A percentile compares a stretch with the other conserved stretches of the same genome.
phyloP scores from a whole-genome alignment of 2,113 vertebrate genomes.

The Puma concolor region DNA sequence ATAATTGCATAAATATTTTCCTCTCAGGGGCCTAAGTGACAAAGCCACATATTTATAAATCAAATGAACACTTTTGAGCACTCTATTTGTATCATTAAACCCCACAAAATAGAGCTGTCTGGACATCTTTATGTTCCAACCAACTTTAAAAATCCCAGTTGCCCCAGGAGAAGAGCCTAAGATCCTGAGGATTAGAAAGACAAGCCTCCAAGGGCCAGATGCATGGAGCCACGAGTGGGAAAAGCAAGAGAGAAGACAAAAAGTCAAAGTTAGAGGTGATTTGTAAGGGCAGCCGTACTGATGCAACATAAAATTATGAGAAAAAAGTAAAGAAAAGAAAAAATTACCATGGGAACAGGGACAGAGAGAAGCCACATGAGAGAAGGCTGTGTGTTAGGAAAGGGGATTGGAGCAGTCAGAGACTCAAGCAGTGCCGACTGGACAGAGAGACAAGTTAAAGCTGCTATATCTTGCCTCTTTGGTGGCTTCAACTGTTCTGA shows the following conservation, averaged over 20 bases:
- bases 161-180: neutral
- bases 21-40: neutral
- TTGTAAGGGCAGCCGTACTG: neutral
- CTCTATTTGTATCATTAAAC: neutral
- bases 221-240: neutral
- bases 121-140: neutral
- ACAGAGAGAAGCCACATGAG: conserved; percentile 2
- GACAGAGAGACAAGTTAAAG: neutral
- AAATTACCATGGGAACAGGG: neutral
- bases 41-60: neutral
- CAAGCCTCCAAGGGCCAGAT: neutral
- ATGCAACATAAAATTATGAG: neutral
- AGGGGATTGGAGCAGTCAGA: neutral
- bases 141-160: neutral
- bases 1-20: neutral
- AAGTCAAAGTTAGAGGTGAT: conserved; percentile 15
- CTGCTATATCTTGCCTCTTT: neutral
- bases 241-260: neutral
- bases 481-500: neutral
- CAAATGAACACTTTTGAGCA: neutral
- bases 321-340: neutral
- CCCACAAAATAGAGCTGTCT: neutral
- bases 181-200: neutral
- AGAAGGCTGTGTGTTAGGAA: neutral
- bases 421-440: no score